Conservation (phyloP, 2,888 invertebrate genomes). For the Ophion obscuratus region DNA sequence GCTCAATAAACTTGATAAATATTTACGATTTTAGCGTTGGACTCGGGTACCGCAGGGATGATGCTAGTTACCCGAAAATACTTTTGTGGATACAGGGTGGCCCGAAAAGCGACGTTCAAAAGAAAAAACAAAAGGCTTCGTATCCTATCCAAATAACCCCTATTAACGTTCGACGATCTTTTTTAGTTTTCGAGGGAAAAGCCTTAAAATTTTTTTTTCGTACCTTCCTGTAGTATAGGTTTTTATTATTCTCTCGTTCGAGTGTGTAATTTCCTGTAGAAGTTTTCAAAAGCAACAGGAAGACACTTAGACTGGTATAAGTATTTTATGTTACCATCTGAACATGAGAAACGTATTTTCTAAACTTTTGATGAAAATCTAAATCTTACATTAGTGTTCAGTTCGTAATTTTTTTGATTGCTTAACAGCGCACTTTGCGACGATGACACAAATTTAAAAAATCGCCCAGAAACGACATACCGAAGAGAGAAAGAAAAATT, state of each 20-base stretch:
- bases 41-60: conserved; percentile 40
- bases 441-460: no score
- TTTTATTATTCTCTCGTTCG: neutral
- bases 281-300: no score
- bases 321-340: no score
- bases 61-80: conserved; percentile 55
- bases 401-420: no score
- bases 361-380: no score
- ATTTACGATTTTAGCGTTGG: conserved; percentile 74
- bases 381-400: no score
- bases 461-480: no score
- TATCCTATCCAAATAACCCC: neutral
- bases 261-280: no score
- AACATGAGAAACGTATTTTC: no score
- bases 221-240: neutral
- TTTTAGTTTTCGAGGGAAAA: neutral
- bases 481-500: no score
- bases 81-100: neutral
- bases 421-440: no score
- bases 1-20: conserved; percentile 79
- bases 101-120: neutral
- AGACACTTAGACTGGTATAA: no score
- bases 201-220: neutral
- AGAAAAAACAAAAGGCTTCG: neutral
- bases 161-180: neutral